Evolutionary conservation across 2,888 invertebrate species (phyloP).

Genomic region (Andrena fulva): DNA sequence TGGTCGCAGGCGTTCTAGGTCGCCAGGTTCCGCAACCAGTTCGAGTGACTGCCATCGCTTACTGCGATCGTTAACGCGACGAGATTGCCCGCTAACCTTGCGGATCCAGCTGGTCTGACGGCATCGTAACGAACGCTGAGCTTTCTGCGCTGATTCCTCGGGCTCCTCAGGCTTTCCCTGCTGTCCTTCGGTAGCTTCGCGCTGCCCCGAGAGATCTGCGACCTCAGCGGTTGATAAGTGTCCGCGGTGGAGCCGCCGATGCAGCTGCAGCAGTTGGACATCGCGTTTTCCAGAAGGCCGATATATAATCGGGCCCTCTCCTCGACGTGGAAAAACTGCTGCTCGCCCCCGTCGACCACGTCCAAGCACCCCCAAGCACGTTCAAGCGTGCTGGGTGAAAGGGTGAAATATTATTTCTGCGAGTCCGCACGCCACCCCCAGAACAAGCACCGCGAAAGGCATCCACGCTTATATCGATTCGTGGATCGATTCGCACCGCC

Average conservation of each 20-base stretch:
- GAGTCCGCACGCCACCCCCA: not conserved
- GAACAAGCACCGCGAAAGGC: not conserved
- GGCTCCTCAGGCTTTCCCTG: constrained; percentile 68
- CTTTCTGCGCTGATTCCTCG: constrained; percentile 76
- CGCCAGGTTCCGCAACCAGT: not conserved
- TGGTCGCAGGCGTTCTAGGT: not conserved
- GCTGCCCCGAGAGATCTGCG: constrained; percentile 51
- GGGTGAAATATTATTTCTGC: not conserved
- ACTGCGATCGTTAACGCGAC: constrained; percentile 2
- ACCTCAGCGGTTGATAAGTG: constrained; percentile 76
- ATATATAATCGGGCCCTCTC: not conserved
- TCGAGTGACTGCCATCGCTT: not conserved
- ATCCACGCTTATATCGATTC: not conserved
- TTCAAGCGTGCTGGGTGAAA: too few relatives aligned
- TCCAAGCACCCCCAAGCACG: not conserved
- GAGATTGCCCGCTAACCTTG: constrained; percentile 67
- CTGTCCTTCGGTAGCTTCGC: constrained; percentile 62
- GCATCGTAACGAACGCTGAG: constrained; percentile 79
- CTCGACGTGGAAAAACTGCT: not conserved
- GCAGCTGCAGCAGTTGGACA: constrained; percentile 75
- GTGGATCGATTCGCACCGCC: not conserved
- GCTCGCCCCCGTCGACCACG: not conserved
- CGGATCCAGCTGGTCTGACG: constrained; percentile 73
- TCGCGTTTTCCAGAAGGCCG: constrained; percentile 47
- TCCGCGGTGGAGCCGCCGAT: constrained; percentile 67